Conservation (phyloP, 2,113 vertebrate species). For the Glareola pratincola region DNA sequence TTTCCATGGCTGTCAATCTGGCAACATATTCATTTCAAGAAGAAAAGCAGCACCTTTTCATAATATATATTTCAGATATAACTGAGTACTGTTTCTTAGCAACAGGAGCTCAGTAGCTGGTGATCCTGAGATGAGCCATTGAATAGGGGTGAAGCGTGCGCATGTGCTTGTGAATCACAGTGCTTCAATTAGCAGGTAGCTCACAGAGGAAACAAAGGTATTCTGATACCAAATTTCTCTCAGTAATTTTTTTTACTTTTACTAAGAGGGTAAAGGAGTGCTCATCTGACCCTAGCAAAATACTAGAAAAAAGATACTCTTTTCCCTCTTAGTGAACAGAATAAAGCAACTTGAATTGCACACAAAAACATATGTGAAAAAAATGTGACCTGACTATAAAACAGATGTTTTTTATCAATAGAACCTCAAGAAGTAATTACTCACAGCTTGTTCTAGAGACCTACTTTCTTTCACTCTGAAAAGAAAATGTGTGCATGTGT, state of each 20-base stretch:
- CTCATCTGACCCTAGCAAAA: not conserved
- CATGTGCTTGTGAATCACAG: not conserved
- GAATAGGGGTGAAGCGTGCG: not conserved
- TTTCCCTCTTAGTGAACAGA: not conserved
- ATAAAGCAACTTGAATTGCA: slow-evolving; percentile 6
- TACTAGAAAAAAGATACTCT: not conserved
- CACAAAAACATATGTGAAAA: not conserved
- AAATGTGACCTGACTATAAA: slow-evolving; percentile 36
- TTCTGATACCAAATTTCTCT: not conserved
- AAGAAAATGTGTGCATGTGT: not conserved
- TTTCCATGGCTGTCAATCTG: slow-evolving; percentile 6
- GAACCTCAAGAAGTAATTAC: slow-evolving; percentile 50
- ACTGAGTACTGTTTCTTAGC: not conserved
- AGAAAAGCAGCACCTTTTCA: slow-evolving; percentile 27
- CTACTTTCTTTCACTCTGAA: not conserved
- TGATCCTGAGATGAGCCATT: not conserved
- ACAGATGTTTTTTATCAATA: slow-evolving; percentile 19
- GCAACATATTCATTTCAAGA: slow-evolving; percentile 10
- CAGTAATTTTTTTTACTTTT: not conserved
- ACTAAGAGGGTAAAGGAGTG: not conserved
- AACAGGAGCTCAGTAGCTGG: not conserved
- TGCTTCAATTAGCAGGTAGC: slow-evolving; percentile 2
- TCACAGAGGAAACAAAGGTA: not conserved
- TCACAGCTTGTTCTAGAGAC: slow-evolving; percentile 28
- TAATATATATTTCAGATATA: slow-evolving; percentile 40